Evolutionary conservation across 1,140 invertebrate genomes (phyloP).

Genomic region (Lucilia cuprina): DNA sequence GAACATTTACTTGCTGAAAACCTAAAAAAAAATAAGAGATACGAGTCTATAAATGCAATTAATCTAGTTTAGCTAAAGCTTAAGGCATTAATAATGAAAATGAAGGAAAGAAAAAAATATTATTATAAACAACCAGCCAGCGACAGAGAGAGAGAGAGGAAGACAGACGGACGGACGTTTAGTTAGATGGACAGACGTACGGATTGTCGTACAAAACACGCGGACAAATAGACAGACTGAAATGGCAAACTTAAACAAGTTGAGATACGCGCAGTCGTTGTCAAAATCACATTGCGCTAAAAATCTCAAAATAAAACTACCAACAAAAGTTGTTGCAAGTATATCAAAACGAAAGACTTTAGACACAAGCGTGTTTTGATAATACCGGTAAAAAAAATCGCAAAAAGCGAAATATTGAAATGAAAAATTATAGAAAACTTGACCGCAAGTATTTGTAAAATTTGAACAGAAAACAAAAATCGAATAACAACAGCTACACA

Average conservation of each 20-base stretch:
- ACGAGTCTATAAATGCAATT: not conserved
- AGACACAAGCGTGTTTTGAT: conserved; percentile 31
- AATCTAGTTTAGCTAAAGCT: conserved; percentile 3
- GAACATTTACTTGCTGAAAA: not conserved
- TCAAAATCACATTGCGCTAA: not conserved
- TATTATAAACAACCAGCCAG: not conserved
- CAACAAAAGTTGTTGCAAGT: conserved; percentile 8
- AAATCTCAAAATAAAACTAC: not conserved
- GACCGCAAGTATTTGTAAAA: conserved; percentile 12
- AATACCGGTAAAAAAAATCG: conserved; percentile 6
- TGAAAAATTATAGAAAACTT: conserved; percentile 11
- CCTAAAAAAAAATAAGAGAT: not conserved
- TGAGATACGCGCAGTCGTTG: conserved; percentile 8
- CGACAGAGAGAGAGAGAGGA: not conserved
- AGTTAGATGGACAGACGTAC: not conserved
- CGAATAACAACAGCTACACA: not conserved
- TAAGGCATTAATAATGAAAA: conserved; percentile 28
- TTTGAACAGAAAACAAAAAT: not conserved
- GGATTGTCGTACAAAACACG: no score
- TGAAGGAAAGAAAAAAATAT: conserved; percentile 6
- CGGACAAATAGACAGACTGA: not conserved
- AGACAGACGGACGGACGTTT: not conserved
- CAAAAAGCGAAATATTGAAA: not conserved
- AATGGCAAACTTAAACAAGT: conserved; percentile 20
- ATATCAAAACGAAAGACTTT: conserved; percentile 32